Percentiles rank a stretch among this genome's conserved stretches.
These are phyloP conservation scores for Gymnosoma rotundatum DNA, from an alignment of 2,888 invertebrate species.

Conservation along the genomic window DNA sequence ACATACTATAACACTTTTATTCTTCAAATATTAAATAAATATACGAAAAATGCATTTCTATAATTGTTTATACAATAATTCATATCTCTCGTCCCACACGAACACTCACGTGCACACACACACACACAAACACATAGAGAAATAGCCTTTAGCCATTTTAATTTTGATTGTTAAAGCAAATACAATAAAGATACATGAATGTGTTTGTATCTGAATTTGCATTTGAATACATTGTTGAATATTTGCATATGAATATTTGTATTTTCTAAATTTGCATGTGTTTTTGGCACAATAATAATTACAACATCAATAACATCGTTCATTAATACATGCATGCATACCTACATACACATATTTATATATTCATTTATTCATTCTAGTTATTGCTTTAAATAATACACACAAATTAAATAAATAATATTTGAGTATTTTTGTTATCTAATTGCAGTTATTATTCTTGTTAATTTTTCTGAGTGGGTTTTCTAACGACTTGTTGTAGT, in stretches of 20 bases:
- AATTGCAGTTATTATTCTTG: slow-evolving; percentile 36
- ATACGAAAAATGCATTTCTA: slow-evolving; percentile 46
- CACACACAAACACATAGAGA: background rate
- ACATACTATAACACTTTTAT: slow-evolving; percentile 50
- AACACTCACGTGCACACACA: background rate
- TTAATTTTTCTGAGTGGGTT: slow-evolving; percentile 8
- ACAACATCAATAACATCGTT: slow-evolving; percentile 20
- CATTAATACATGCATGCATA: background rate
- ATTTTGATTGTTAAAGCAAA: slow-evolving; percentile 26
- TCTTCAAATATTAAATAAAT: slow-evolving; percentile 45
- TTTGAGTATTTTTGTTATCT: slow-evolving; percentile 42
- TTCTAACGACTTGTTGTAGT: slow-evolving; percentile 12
- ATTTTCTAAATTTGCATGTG: slow-evolving; percentile 40
- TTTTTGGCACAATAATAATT: slow-evolving; percentile 36
- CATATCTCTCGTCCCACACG: slow-evolving; percentile 28
- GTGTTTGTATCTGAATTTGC: background rate
- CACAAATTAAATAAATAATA: slow-evolving; percentile 62
- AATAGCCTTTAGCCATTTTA: slow-evolving; percentile 15
- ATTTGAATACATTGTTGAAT: background rate
- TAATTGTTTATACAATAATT: slow-evolving; percentile 53
- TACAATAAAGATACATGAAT: background rate
- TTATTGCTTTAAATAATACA: slow-evolving; percentile 61
- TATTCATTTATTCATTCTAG: slow-evolving; percentile 39
- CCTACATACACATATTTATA: background rate
- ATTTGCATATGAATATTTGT: background rate